Percentiles rank a stretch among this genome's conserved stretches.
Conservation (phyloP, 2,113 vertebrate genomes). For the Oryzias javanicus region DNA sequence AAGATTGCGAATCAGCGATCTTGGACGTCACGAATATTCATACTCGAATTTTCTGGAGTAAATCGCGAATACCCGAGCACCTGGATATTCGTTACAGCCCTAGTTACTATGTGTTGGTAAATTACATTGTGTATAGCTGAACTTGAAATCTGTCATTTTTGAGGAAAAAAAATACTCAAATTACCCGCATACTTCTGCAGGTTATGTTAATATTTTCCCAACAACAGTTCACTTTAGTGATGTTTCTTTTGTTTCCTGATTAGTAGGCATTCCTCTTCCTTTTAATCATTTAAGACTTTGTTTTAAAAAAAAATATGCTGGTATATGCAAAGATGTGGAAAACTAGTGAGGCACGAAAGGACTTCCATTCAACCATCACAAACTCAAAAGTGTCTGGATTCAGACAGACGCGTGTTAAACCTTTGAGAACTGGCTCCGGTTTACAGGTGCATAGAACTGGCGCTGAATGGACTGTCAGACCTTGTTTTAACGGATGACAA, state of each 20-base stretch:
- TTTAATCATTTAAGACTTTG: background rate
- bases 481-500: slow-evolving; percentile 42
- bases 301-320: slow-evolving; percentile 24
- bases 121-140: no score
- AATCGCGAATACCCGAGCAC: no score
- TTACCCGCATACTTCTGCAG: no score
- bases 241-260: background rate
- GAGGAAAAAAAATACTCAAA: no score
- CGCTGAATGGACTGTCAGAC: slow-evolving; percentile 37
- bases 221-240: background rate
- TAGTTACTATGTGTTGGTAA: no score
- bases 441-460: slow-evolving; percentile 45
- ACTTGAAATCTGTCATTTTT: no score
- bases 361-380: slow-evolving; percentile 62
- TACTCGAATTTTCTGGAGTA: no score
- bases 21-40: no score
- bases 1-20: no score
- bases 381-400: slow-evolving; percentile 7
- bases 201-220: no score
- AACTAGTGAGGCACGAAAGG: slow-evolving; percentile 50
- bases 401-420: background rate
- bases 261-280: background rate
- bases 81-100: no score
- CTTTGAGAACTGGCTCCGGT: slow-evolving; percentile 21
- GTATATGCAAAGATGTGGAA: slow-evolving; percentile 23